phyloP scores from a whole-genome alignment of 2,797 vertebrate species.

The Carduelis carduelis region DNA sequence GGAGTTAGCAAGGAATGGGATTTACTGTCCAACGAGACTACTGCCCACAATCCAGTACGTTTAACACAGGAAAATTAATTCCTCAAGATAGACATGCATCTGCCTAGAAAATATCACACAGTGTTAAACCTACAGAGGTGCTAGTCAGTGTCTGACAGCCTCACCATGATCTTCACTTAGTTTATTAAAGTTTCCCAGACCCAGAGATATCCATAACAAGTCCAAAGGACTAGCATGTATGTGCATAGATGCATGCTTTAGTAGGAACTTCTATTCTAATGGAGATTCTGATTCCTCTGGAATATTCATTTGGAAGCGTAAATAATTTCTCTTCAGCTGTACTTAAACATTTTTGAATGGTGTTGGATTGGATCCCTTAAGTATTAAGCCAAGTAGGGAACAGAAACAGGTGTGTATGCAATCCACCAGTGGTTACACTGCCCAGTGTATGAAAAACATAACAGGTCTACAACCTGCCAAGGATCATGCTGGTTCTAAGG shows the following conservation, averaged over 20 bases:
- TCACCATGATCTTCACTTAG: background rate
- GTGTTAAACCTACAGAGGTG: background rate
- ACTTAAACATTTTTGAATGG: background rate
- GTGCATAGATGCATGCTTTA: background rate
- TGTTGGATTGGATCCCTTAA: background rate
- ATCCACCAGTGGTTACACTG: background rate
- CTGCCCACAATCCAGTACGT: background rate
- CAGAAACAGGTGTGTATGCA: background rate
- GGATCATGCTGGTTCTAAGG: background rate
- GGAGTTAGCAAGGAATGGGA: slow-evolving; percentile 32
- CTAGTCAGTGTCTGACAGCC: background rate
- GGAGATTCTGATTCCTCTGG: background rate
- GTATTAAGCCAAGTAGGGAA: background rate
- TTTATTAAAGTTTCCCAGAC: background rate
- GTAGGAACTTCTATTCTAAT: background rate
- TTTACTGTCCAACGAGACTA: slow-evolving; percentile 1
- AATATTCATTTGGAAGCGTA: background rate
- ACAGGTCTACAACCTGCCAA: background rate
- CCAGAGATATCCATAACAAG: background rate
- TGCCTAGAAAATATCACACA: background rate
- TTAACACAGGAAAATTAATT: slow-evolving; percentile 4
- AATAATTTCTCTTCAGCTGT: background rate
- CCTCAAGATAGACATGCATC: background rate
- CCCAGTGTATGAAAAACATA: background rate
- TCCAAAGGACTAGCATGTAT: background rate